Evolutionary conservation across 2,113 vertebrate species (phyloP).

Genomic region (Tylochromis polylepis): DNA sequence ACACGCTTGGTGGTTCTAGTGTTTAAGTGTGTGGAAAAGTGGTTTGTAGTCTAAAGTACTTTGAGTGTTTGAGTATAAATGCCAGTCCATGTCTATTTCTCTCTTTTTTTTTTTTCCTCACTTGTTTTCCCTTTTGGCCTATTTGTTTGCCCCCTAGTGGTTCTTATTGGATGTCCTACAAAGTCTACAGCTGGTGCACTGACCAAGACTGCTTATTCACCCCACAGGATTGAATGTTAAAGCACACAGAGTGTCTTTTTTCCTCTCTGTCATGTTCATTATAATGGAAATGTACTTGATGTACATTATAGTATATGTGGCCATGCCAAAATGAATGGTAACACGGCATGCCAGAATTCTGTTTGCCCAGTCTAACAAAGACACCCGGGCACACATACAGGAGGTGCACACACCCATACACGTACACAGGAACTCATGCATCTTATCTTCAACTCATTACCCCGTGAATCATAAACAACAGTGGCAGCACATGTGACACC

Average conservation of each 20-base stretch:
- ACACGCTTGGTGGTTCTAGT: fast-evolving
- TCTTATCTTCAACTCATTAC: conserved; percentile 57
- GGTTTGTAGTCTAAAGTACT: neutral
- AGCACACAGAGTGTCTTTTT: neutral
- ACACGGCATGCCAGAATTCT: neutral
- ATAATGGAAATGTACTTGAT: neutral
- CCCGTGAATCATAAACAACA: conserved; percentile 38
- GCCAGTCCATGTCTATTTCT: neutral
- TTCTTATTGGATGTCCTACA: neutral
- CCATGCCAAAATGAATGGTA: neutral
- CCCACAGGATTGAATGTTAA: neutral
- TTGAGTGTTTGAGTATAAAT: neutral
- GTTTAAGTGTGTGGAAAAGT: neutral
- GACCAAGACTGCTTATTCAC: neutral
- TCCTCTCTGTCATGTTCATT: neutral
- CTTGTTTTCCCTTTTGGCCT: neutral
- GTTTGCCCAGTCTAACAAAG: neutral
- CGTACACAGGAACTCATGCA: neutral
- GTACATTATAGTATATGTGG: neutral
- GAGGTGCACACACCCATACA: neutral
- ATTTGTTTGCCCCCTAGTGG: conserved; percentile 7
- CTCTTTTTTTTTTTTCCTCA: neutral
- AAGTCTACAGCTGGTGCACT: neutral
- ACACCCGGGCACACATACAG: neutral
- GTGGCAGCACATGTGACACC: conserved; percentile 28